A percentile compares a stretch with the other conserved stretches of the same genome.
Evolutionary conservation across 2,113 vertebrate genomes (phyloP).

Genomic region (Marmota flaviventris): DNA sequence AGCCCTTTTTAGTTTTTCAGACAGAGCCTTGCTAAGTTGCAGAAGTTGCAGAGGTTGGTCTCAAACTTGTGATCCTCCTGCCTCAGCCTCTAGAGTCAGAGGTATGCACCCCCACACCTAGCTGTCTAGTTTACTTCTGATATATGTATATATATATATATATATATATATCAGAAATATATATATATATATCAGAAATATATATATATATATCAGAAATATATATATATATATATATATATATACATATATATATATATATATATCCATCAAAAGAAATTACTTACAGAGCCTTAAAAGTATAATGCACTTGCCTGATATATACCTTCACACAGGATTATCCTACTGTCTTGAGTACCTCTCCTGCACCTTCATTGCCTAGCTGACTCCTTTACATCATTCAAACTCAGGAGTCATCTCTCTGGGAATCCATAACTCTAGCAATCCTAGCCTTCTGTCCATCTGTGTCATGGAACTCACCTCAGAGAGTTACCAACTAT

Average conservation of each 20-base stretch:
- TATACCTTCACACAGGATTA: background rate
- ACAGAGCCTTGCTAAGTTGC: no score
- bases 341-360: background rate
- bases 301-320: background rate
- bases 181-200: no score
- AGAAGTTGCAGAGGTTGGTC: no score
- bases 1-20: no score
- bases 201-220: no score
- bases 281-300: background rate
- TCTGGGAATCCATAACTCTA: background rate
- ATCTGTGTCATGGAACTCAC: background rate
- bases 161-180: no score
- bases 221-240: no score
- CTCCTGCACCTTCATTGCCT: background rate
- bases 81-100: no score
- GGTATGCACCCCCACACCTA: no score
- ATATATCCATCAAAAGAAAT: background rate
- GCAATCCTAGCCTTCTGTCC: background rate
- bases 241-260: no score
- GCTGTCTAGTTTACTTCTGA: background rate
- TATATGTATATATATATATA: accelerated
- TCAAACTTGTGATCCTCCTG: no score
- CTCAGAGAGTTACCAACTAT: background rate
- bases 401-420: background rate
- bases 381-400: background rate